phyloP scores from a whole-genome alignment of 2,113 vertebrate genomes.

The Bombycilla garrulus region DNA sequence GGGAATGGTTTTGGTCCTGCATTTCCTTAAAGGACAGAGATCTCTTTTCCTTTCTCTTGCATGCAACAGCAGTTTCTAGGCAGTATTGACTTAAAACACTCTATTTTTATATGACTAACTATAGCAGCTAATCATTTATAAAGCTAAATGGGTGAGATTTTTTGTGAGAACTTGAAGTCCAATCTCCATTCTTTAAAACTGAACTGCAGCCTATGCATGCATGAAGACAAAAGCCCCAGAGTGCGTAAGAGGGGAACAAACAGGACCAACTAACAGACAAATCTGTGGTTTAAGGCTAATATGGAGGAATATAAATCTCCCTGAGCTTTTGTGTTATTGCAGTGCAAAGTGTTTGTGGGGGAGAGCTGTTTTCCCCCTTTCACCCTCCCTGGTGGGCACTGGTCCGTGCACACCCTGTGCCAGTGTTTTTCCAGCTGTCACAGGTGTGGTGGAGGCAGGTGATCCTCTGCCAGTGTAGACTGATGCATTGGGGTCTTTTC shows the following conservation, averaged over 20 bases:
- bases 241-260: not conserved
- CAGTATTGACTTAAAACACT: not conserved
- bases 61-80: not conserved
- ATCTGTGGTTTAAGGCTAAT: not conserved
- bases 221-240: not conserved
- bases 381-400: accelerated
- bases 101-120: slow-evolving; percentile 2
- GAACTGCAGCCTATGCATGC: not conserved
- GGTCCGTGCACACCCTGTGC: accelerated
- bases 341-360: accelerated
- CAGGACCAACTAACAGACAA: not conserved
- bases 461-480: not conserved
- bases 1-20: not conserved
- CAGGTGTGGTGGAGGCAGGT: accelerated
- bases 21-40: not conserved
- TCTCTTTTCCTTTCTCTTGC: not conserved
- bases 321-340: not conserved
- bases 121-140: not conserved
- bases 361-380: not conserved
- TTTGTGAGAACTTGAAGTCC: not conserved
- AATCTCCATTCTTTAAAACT: not conserved
- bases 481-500: accelerated
- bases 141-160: not conserved
- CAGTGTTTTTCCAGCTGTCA: not conserved
- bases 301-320: not conserved